Evolutionary conservation across 2,113 vertebrate genomes (phyloP), one percentile per base, ranked within the genome.

Genomic region (Tachycineta bicolor): DNA sequence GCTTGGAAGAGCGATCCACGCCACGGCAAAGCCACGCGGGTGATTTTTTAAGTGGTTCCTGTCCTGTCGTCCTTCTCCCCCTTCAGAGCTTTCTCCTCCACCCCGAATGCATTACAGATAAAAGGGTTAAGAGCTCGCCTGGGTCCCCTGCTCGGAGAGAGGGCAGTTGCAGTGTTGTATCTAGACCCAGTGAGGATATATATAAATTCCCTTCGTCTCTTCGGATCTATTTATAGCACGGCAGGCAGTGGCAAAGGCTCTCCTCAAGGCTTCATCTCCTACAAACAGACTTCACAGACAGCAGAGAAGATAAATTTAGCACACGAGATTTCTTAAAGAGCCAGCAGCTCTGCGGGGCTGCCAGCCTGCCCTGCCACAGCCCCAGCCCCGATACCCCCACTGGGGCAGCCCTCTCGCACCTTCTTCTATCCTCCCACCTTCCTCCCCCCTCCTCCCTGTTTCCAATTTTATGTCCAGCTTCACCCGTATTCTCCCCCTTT

Each of bases 221-320:
- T 86, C 2, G 14, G 65, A 11, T 78, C 96, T 97, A 93, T 93
- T 97, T 96, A 87, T 92, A 97, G 94, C 91, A 64, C 44, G 64
- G 83, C 93, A 97, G 93, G 94, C 90, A 89, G 89, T 94, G 91
- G 93, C 96, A 96, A 97, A 93, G 94, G 93, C 95, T 97, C 86
- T 93, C 96, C 80, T 97, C 94, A 96, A 94, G 94, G 94, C 85
- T 82, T 97, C 95, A 96, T 91, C 95, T 95, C 95, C 96, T 97
- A 97, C 90, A 97, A 96, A 96, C 96, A 85, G 80, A 96, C 94
- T 94, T 94, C 94, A 93, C 96, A 97, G 94, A 96, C 95, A 96
- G 92, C 83, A 87, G 80, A 97, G 85, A 37, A 96, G 96, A 97
- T 89, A 96, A 96, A 96, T 93, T 96, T 96, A 97, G 87, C 93